Evolutionary conservation across 2,113 vertebrate species (phyloP), one percentile per base, ranked within the genome.

Genomic region (Crotalus horridus): DNA sequence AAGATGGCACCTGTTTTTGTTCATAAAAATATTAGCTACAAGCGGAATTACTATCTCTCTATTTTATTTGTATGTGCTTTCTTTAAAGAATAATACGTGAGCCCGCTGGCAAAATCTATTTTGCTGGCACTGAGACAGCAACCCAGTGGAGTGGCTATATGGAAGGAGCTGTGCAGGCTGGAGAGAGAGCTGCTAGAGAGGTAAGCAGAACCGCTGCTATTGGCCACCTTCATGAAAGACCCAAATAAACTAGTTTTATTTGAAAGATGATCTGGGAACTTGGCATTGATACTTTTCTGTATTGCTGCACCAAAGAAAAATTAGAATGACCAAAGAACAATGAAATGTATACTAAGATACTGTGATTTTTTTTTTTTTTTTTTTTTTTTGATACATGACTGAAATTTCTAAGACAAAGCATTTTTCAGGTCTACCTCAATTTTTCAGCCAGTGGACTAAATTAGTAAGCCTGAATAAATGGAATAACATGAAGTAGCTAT

Each of bases 81-180:
- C 94, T 96, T 96, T 95, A 12, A 95, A 98, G 98, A 95, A 94
- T 97, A 93, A 98, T 98, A 93, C 97, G 98, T 1, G 97, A 98
- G 89, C 98, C 98, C 0, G 11, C 97, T 43, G 98, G 95, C 87
- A 97, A 91, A 33, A 95, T 98, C 93, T 98, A 97, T 94, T 98
- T 98, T 96, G 98, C 98, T 95, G 98, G 98, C 58, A 98, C 98
- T 0, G 98, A 98, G 96, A 98, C 98, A 2, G 98, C 98, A 13
- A 98, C 97, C 24, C 96, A 97, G 0, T 98, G 98, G 98, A 98
- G 98, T 0, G 98, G 98, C 23, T 98, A 98, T 93, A 98, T 98
- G 98, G 98, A 98, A 55, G 98, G 98, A 51, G 98, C 98, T 0
- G 98, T 98, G 7, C 96, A 98, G 93, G 98, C 98, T 0, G 98